Base-by-base conservation (phyloP, 1,140 invertebrate species). In the Tribolium madens region DNA sequence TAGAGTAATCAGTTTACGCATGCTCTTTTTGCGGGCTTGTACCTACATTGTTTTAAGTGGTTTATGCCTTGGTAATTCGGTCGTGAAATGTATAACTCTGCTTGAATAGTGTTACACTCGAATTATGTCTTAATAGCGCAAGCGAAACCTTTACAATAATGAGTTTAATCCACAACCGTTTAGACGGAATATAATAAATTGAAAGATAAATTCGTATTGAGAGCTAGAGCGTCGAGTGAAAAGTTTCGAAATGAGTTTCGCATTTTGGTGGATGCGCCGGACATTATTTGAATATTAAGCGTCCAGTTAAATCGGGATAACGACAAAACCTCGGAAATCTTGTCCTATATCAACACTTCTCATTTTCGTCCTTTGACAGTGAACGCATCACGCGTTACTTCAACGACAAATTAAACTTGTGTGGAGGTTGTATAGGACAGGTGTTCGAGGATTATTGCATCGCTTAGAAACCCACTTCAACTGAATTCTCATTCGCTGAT, bases 381-480 rank as follows among this genome's bases (percentile, higher is more conserved):
- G 18, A 57, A 21, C 52, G 18, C 18, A 57, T 57, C 52, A 64
- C 57, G 57, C 57, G 57, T 64, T 64, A 64, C 57, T 64, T 57
- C 21, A 64, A 33, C 57, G 57, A 64, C 57, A 64, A 64, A 64
- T 64, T 64, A 64, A 64, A 64, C 57, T 64, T 64, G 57, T 64
- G 57, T 64, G 57, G 26, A 64, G 57, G 18, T 57, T 64, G 57
- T 64, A 33, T 64, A 33, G 57, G 57, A 64, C 57, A 64, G 57
- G 57, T 64, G 57, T 64, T 64, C 57, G 57, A 64, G 57, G 57
- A 64, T 64, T 64, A 64, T 64, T 64, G 57, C 57, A 64, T 14
- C 57, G 52, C 57, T 33, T 33, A 64, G 57, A 64, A 31, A 31
- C 57, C 14, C 57, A 13, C 57, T 64, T 33, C n/a, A 57, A 57